Evolutionary conservation across 1,140 invertebrate species (phyloP).

Genomic region (Heliconius himera): DNA sequence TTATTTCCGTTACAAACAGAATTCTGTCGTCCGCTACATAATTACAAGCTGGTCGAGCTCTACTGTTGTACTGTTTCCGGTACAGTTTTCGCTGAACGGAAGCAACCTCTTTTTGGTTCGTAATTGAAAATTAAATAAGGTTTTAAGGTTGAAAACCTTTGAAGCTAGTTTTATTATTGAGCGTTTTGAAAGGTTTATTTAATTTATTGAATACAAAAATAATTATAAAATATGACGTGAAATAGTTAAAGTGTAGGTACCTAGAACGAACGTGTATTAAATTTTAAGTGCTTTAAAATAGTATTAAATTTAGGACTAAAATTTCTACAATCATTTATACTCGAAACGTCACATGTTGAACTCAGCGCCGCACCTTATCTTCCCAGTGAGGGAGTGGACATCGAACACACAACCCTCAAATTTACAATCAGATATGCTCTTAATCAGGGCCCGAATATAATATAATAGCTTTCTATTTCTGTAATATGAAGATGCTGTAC

Average conservation of each 20-base stretch:
- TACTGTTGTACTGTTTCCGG: constrained; percentile 8
- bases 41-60: background rate
- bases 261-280: too few relatives aligned
- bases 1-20: background rate
- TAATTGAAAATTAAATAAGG: constrained; percentile 5
- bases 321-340: too few relatives aligned
- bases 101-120: background rate
- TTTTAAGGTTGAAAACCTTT: background rate
- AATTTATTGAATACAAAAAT: background rate
- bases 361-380: too few relatives aligned
- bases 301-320: too few relatives aligned
- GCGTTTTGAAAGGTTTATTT: background rate
- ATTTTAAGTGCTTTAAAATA: too few relatives aligned
- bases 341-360: too few relatives aligned
- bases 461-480: background rate
- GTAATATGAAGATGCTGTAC: background rate
- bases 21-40: background rate
- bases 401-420: too few relatives aligned
- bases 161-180: background rate
- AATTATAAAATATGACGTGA: too few relatives aligned
- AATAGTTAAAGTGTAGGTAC: too few relatives aligned
- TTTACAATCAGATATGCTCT: too few relatives aligned
- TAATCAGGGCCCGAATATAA: background rate
- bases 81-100: constrained; percentile 9
- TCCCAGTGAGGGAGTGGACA: too few relatives aligned